Base-by-base conservation (phyloP, 1,140 invertebrate genomes). In the honey bee (Apis mellifera) region DNA sequence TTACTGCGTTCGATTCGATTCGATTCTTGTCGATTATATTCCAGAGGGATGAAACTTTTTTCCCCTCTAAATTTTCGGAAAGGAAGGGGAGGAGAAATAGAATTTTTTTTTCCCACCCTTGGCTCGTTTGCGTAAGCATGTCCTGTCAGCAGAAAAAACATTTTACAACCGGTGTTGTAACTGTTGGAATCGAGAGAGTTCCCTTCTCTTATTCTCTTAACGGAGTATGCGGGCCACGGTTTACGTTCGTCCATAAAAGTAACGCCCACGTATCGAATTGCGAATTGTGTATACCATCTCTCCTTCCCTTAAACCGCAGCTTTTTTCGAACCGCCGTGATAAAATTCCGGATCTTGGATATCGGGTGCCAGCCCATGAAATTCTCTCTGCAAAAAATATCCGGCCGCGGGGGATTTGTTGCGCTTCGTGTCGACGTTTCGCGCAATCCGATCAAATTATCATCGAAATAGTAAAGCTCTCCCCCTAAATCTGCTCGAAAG, bases 241-340 rank as follows among this genome's bases (percentile, higher is more conserved):
- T 93, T 93, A 93, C 90, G 88, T 89, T 84, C 90, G 82, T 80
- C 87, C 90, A 90, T 93, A 92, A 93, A 93, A 93, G 90, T 91
- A 90, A 92, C 86, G 79, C 88, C 32, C 84, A 82, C 73, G 74
- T 73, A 82, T 83, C 83, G 74, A 78, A 86, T 72, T 78, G 80
- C 83, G 78, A 85, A 32, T 32, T 89, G 82, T 91, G 88, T 84
- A 89, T 75, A 78, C 74, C 82, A 82, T 89, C 26, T 26, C 73
- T 80, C 87, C 85, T 79, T 69, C 64, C 86, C 83, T 89, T 88
- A 90, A n/a, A 90, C 90, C 87, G 86, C 85, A 90, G n/a, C n/a
- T n/a, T n/a, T n/a, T n/a, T 86, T 90, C 85, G 85, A 89, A 92
- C 87, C 85, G 84, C 79, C 64, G 75, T 84, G 90, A 91, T 92